Evolutionary conservation across 1,140 invertebrate species (phyloP), one percentile per base, ranked within the genome.

Genomic region (Hyles euphorbiae): DNA sequence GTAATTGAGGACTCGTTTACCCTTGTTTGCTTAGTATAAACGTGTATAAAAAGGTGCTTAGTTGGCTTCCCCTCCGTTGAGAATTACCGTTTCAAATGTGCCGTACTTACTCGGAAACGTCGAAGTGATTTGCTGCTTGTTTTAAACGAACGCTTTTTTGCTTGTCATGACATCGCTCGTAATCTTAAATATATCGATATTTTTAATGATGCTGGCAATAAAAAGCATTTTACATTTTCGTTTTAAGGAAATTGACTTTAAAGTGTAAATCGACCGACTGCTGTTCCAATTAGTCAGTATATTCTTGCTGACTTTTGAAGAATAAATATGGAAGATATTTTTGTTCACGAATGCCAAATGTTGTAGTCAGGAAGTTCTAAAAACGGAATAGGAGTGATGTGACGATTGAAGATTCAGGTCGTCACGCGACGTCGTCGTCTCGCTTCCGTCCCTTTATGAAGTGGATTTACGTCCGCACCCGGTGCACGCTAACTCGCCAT

Each of bases 401-500:
- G 47, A 48, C 22, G 22, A 48, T 48, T 48, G 47, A 48, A 5
- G 47, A 48, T 6, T 11, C 48, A 8, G 12, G 43, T 52, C 34
- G 59, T 61, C 53, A 61, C 44, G 57, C 54, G 44, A 66, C 55
- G 47, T 9, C 11, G 44, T 46, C 44, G 4, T 48, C 58, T 59
- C 56, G 54, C 45, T 66, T 62, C 64, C 56, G 56, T 58, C 58
- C 56, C 49, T 61, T 32, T 63, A 63, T 55, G 56, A 63, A 58
- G 45, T 57, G 40, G 40, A 53, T 48, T 53, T 22, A 11, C 34
- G 54, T 53, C 59, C 53, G 52, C 33, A 50, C 7, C 53, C 36
- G 34, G 58, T 67, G 68, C 66, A 72, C 64, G 61, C 54, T 10
- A 65, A 43, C 22, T 48, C 22, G 12, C 50, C 49, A 68, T 64